Evolutionary conservation across 2,888 invertebrate genomes (phyloP).

Genomic region (Lordiphosa andalusiaca): DNA sequence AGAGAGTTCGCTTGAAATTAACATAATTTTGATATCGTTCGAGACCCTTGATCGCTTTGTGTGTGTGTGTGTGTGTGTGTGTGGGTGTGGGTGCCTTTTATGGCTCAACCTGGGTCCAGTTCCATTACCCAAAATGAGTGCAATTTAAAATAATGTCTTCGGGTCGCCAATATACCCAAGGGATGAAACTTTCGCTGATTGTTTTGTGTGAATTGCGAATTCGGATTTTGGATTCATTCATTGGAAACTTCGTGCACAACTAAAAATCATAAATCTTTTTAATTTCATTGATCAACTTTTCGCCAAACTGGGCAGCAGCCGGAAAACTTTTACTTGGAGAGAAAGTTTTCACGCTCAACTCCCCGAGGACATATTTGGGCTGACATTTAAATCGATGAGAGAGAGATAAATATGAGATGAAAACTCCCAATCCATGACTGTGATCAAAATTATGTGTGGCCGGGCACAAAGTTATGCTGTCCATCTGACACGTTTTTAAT

Average conservation of each 20-base stretch:
- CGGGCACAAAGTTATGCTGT: constrained; percentile 36
- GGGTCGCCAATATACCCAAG: constrained; percentile 10
- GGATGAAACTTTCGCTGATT: constrained; percentile 60
- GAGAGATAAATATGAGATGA: constrained; percentile 16
- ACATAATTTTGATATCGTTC: constrained; percentile 65
- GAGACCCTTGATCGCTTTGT: constrained; percentile 11
- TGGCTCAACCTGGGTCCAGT: constrained; percentile 45
- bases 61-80: not conserved
- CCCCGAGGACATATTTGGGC: constrained; percentile 59
- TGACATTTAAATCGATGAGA: constrained; percentile 70
- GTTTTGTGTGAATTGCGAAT: constrained; percentile 36
- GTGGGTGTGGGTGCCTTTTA: constrained; percentile 47
- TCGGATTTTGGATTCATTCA: constrained; percentile 39
- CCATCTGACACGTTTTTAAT: constrained; percentile 33
- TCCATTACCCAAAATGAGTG: constrained; percentile 64
- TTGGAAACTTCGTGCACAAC: constrained; percentile 48
- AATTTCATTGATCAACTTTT: constrained; percentile 74
- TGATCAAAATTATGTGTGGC: constrained; percentile 52
- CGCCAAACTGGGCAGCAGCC: not conserved
- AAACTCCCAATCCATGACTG: constrained; percentile 58
- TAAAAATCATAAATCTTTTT: constrained; percentile 72
- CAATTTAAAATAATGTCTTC: constrained; percentile 65
- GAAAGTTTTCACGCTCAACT: constrained; percentile 67
- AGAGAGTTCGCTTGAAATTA: constrained; percentile 63
- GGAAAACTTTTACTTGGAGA: constrained; percentile 35